A percentile compares a stretch with the other conserved stretches of the same genome.
phyloP scores from a whole-genome alignment of 2,797 vertebrate genomes.

The Acrossocheilus fasciatus region DNA sequence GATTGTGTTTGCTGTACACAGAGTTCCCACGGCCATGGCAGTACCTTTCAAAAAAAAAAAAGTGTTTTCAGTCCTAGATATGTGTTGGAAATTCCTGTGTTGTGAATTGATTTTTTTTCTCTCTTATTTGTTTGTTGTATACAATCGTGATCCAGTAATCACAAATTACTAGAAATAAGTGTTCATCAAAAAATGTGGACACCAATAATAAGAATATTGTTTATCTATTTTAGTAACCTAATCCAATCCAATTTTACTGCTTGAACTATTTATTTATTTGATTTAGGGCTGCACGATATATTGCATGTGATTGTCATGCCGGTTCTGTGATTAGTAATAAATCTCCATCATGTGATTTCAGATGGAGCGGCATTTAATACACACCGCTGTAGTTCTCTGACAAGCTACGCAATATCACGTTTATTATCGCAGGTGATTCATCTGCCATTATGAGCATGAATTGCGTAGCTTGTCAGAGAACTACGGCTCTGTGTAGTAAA shows the following conservation, averaged over 20 bases:
- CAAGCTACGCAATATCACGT: too few relatives aligned
- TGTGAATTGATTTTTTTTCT: background rate
- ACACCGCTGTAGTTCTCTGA: too few relatives aligned
- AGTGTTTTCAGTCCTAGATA: background rate
- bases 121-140: background rate
- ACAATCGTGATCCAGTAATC: background rate
- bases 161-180: background rate
- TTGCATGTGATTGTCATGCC: too few relatives aligned
- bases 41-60: background rate
- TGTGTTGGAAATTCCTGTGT: background rate
- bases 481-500: too few relatives aligned
- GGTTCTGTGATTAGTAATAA: too few relatives aligned
- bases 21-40: background rate
- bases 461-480: too few relatives aligned
- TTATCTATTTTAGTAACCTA: background rate
- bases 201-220: background rate
- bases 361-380: too few relatives aligned
- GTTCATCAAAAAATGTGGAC: background rate
- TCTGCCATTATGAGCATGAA: too few relatives aligned
- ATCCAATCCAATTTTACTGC: background rate
- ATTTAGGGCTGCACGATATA: too few relatives aligned
- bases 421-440: too few relatives aligned
- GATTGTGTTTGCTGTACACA: background rate
- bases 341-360: too few relatives aligned
- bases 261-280: background rate